Percentiles rank a stretch among this genome's conserved stretches.
Conservation (phyloP, 2,888 invertebrate genomes). For the Cheilosia grossa region DNA sequence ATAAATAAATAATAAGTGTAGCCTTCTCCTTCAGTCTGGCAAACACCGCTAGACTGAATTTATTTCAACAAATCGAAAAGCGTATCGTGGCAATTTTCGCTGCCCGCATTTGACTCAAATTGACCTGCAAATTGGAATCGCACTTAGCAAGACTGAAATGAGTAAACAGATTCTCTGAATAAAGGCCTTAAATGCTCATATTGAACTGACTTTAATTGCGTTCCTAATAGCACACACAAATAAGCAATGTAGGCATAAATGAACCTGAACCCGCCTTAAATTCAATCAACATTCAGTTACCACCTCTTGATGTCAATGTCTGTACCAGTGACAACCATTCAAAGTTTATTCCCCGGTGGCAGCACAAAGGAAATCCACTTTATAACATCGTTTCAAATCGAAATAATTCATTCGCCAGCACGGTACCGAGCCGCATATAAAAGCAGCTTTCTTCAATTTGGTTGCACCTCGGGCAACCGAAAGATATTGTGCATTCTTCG, state of each 20-base stretch:
- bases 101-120: too few species aligned
- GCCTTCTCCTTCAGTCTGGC: too few species aligned
- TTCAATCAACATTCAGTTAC: constrained; percentile 54
- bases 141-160: too few species aligned
- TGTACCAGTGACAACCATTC: constrained; percentile 53
- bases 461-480: constrained; percentile 48
- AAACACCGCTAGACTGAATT: too few species aligned
- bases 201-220: constrained; percentile 19
- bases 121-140: too few species aligned
- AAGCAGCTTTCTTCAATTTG: constrained; percentile 49
- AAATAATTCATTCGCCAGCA: constrained; percentile 33
- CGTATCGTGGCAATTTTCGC: too few species aligned
- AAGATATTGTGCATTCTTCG: constrained; percentile 41
- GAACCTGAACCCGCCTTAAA: constrained; percentile 23
- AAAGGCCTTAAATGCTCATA: not conserved
- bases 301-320: constrained; percentile 56
- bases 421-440: not conserved
- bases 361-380: constrained; percentile 46
- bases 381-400: constrained; percentile 43
- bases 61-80: too few species aligned
- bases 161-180: too few species aligned
- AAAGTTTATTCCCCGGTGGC: constrained; percentile 55
- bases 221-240: not conserved
- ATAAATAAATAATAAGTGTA: too few species aligned
- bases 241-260: not conserved